These are phyloP conservation scores for Hymenopus coronatus DNA, from an alignment of 2,888 invertebrate genomes.

Conservation along the genomic window DNA sequence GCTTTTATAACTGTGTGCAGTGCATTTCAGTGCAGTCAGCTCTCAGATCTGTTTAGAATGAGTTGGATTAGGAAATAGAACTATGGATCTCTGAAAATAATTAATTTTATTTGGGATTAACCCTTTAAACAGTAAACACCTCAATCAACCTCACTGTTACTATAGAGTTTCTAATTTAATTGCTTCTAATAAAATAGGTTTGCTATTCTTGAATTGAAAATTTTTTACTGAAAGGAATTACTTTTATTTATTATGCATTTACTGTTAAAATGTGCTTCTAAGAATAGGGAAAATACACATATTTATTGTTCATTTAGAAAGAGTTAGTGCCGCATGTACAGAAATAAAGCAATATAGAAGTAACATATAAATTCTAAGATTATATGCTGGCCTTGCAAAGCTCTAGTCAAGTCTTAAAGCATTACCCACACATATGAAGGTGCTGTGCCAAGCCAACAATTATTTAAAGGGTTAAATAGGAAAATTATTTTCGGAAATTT, in stretches of 20 bases:
- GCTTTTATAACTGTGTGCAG: not conserved
- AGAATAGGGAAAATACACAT: not conserved
- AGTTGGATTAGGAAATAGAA: not conserved
- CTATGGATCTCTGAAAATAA: not conserved
- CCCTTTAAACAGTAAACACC: not conserved
- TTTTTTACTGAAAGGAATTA: not conserved
- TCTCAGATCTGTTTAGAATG: not conserved
- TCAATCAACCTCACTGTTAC: not conserved
- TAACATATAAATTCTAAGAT: not conserved
- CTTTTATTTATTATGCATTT: not conserved
- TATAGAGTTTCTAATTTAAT: not conserved
- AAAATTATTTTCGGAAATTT: not conserved
- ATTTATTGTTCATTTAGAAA: not conserved
- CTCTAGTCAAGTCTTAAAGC: not conserved
- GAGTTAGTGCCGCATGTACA: not conserved
- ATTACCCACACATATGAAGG: not conserved
- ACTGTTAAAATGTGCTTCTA: not conserved
- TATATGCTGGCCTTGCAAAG: not conserved
- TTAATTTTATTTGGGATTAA: not conserved
- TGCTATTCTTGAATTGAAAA: not conserved
- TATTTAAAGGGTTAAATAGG: not conserved
- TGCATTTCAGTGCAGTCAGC: slow-evolving; percentile 7
- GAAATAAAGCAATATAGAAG: not conserved
- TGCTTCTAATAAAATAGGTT: not conserved
- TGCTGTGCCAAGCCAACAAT: not conserved